Evolutionary conservation across 2,888 invertebrate genomes (phyloP), one percentile per base, ranked within the genome.

Genomic region (Conchocele bisecta): DNA sequence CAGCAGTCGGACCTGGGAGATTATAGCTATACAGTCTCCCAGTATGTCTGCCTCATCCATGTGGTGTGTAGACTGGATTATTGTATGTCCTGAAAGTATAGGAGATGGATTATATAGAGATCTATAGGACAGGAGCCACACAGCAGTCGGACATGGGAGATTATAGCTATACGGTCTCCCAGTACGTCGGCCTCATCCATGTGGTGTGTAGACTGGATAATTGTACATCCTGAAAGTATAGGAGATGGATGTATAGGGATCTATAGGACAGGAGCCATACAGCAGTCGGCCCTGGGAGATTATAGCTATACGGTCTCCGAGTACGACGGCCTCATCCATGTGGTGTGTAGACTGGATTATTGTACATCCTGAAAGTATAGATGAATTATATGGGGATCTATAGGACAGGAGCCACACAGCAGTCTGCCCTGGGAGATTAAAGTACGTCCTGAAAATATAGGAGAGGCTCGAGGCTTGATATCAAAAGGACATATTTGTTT

Each of bases 101-200:
- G n/a, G n/a, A n/a, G n/a, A n/a, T n/a, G n/a, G n/a, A n/a, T n/a
- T n/a, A n/a, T n/a, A n/a, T n/a, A n/a, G n/a, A n/a, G n/a, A n/a
- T n/a, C n/a, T n/a, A n/a, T n/a, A n/a, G n/a, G n/a, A n/a, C n/a
- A n/a, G n/a, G n/a, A n/a, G n/a, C 92, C n/a, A n/a, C n/a, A n/a
- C n/a, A n/a, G n/a, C n/a, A n/a, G 87, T 68, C 87, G 86, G 20
- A 92, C 92, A 46, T 92, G 90, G 0, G 92, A 90, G 3, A 93
- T 90, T 71, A 93, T 92, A 22, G 92, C 92, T 39, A 93, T 91
- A 15, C 92, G 82, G 82, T 93, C 93, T 2, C 92, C 92, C 7
- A 93, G 87, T 6, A 92, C 88, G 77, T 93, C 92, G 1, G 93
- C 93, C 83, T 93, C 93, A 80, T 93, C 93, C 92, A 93, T 92